A percentile compares a stretch with the other conserved stretches of the same genome.
Evolutionary conservation across 2,888 invertebrate species (phyloP).

Genomic region (Pelosia muscerda): DNA sequence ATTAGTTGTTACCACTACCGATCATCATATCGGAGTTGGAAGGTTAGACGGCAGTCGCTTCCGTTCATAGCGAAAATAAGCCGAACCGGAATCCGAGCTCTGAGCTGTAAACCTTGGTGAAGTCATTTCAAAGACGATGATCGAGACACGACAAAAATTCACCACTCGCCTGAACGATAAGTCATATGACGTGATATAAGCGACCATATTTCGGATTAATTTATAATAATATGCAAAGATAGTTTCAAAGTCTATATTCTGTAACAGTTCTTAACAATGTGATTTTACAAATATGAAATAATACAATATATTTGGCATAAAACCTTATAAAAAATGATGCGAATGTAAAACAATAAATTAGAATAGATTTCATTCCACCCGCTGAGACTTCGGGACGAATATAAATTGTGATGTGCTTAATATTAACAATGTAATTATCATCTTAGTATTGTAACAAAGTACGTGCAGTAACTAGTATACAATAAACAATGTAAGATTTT

Average conservation of each 20-base stretch:
- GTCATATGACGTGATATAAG: no score
- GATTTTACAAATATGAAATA: conserved; percentile 73
- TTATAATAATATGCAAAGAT: conserved; percentile 30
- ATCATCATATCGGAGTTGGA: no score
- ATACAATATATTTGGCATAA: conserved; percentile 85
- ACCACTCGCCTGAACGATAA: no score
- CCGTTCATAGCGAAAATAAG: no score
- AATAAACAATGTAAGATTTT: conserved; percentile 53
- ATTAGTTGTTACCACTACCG: no score
- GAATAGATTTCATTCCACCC: conserved; percentile 51
- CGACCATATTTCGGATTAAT: neutral
- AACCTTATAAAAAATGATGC: conserved; percentile 77
- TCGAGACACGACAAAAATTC: no score
- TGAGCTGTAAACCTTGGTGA: no score
- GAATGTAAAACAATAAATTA: conserved; percentile 70
- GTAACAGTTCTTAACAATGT: conserved; percentile 85
- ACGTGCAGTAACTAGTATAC: conserved; percentile 49
- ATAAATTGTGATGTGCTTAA: conserved; percentile 71
- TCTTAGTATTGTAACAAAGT: conserved; percentile 50
- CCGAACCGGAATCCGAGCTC: no score
- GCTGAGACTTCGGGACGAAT: conserved; percentile 47
- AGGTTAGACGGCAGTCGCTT: no score
- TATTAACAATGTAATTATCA: conserved; percentile 46
- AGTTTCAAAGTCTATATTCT: conserved; percentile 82
- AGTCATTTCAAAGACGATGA: no score